phyloP scores from a whole-genome alignment of 2,113 vertebrate genomes.

The Corvus moneduloides region DNA sequence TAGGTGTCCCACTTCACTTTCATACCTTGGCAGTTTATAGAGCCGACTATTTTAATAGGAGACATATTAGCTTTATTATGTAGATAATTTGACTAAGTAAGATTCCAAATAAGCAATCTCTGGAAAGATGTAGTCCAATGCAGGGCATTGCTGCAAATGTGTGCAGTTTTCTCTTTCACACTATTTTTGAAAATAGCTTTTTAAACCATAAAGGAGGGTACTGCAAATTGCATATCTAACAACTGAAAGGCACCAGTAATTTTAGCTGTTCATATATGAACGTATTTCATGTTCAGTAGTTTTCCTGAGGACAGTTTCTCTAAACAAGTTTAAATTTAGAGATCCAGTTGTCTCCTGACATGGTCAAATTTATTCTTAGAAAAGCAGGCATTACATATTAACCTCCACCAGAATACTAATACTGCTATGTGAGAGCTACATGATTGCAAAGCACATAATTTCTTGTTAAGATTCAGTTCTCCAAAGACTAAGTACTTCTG shows the following conservation, averaged over 20 bases:
- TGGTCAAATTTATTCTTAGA: neutral
- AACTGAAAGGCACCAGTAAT: neutral
- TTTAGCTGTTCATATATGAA: neutral
- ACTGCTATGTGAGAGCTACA: neutral
- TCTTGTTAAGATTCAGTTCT: neutral
- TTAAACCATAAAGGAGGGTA: neutral
- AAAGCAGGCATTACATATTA: neutral
- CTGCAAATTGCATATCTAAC: neutral
- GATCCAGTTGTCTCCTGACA: neutral
- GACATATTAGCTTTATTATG: neutral
- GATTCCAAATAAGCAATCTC: neutral
- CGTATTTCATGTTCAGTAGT: fast-evolving
- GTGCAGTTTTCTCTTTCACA: neutral
- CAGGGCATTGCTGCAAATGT: neutral
- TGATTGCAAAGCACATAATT: neutral
- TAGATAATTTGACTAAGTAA: neutral
- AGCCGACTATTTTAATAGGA: neutral
- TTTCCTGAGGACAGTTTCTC: neutral
- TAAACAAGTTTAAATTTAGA: neutral
- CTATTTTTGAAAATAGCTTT: neutral
- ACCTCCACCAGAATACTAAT: neutral
- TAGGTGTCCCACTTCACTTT: neutral
- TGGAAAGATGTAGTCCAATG: neutral
- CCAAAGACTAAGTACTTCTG: neutral
- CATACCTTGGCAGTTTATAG: neutral